A percentile compares a stretch with the other conserved stretches of the same genome.
Conservation (phyloP, 2,888 invertebrate genomes). For the Orthosia incerta region DNA sequence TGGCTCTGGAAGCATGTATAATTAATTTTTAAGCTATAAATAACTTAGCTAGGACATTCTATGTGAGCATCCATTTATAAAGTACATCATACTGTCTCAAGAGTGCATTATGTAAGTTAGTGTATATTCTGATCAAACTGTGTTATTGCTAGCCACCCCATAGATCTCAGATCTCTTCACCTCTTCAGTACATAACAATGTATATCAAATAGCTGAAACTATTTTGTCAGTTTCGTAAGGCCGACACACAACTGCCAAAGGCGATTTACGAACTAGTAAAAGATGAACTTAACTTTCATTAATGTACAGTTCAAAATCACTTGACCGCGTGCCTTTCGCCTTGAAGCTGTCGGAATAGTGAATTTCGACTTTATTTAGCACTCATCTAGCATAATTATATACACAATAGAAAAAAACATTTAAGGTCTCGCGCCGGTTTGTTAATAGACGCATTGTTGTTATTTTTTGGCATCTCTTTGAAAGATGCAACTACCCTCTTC, state of each 20-base stretch:
- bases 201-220: background rate
- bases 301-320: background rate
- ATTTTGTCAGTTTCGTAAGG: background rate
- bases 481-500: background rate
- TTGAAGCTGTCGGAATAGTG: background rate
- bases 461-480: constrained; percentile 12
- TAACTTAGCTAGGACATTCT: constrained; percentile 14
- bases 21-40: constrained; percentile 12
- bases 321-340: background rate
- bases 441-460: background rate
- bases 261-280: background rate
- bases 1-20: constrained; percentile 3
- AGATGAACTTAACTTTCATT: background rate
- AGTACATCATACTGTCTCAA: constrained; percentile 30
- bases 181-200: constrained; percentile 24
- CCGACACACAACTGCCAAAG: background rate
- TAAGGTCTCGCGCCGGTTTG: too few species aligned
- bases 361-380: background rate
- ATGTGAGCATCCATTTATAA: constrained; percentile 51
- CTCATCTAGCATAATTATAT: too few species aligned
- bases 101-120: constrained; percentile 44
- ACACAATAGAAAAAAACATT: too few species aligned
- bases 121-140: constrained; percentile 46
- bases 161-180: constrained; percentile 47
- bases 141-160: constrained; percentile 37